Percentiles rank a stretch among this genome's conserved stretches.
Evolutionary conservation across 2,888 invertebrate genomes (phyloP).

Genomic region (Lepas anatifera): DNA sequence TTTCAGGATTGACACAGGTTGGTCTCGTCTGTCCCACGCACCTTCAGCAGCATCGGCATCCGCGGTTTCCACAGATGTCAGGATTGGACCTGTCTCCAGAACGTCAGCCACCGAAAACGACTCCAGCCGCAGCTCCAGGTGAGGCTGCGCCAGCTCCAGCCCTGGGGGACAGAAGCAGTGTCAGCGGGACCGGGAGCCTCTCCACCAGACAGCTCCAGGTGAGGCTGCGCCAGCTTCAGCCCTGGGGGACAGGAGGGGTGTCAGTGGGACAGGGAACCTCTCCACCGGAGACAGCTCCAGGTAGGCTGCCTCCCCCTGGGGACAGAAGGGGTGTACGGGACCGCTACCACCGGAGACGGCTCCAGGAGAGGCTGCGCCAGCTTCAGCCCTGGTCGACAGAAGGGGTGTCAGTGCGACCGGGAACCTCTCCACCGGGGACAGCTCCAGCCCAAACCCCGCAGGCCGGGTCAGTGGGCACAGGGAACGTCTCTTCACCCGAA

Average conservation of each 20-base stretch:
- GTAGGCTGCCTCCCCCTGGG: not conserved
- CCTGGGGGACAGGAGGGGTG: too few species aligned
- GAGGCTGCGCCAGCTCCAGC: not conserved
- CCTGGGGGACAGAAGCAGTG: too few species aligned
- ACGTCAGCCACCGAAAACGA: not conserved
- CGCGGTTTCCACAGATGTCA: conserved; percentile 23
- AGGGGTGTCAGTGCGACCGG: too few species aligned
- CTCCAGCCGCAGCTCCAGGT: not conserved
- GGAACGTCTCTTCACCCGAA: too few species aligned
- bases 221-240: not conserved
- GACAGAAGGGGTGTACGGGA: too few species aligned
- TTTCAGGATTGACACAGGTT: too few species aligned
- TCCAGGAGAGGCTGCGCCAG: not conserved
- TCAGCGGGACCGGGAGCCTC: conserved; percentile 1
- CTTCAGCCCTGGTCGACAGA: not conserved
- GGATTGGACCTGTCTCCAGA: not conserved
- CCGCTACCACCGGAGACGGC: not conserved
- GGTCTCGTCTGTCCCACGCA: too few species aligned
- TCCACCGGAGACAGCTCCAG: conserved; percentile 2
- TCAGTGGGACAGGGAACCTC: conserved; percentile 5
- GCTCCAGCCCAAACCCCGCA: too few species aligned
- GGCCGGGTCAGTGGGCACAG: too few species aligned
- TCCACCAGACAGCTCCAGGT: not conserved
- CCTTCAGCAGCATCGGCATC: conserved; percentile 38
- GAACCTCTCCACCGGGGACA: conserved; percentile 1